Conservation (phyloP, 1,140 invertebrate genomes). For the Drosophila nebulosa region DNA sequence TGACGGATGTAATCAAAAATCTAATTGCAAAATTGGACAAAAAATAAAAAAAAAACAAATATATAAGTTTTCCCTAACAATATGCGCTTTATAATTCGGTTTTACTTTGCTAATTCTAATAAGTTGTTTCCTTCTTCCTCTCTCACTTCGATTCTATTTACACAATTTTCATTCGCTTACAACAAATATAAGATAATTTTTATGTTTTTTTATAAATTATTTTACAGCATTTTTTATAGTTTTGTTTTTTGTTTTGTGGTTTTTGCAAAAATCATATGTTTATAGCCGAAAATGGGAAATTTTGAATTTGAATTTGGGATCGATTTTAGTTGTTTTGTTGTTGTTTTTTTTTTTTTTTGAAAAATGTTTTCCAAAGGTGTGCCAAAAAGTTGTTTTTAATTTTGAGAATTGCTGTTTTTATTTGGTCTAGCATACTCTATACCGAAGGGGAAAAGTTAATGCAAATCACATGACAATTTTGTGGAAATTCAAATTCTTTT, state of each 20-base stretch:
- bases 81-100: slow-evolving; percentile 61
- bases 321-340: slow-evolving; percentile 31
- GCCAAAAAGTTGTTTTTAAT: slow-evolving; percentile 71
- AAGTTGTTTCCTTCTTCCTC: slow-evolving; percentile 14
- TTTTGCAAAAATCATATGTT: slow-evolving; percentile 51
- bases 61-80: slow-evolving; percentile 54
- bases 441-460: no score
- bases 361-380: slow-evolving; percentile 81
- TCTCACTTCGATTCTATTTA: slow-evolving; percentile 26
- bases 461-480: no score
- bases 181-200: slow-evolving; percentile 43
- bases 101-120: slow-evolving; percentile 12
- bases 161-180: slow-evolving; percentile 38
- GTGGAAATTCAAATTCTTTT: no score
- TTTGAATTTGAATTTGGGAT: slow-evolving; percentile 69
- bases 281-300: slow-evolving; percentile 74
- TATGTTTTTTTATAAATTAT: slow-evolving; percentile 27
- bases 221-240: slow-evolving; percentile 36
- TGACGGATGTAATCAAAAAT: background rate
- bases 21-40: background rate
- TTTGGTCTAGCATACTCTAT: background rate
- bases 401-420: slow-evolving; percentile 44
- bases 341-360: slow-evolving; percentile 34
- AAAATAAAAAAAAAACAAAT: background rate
- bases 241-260: slow-evolving; percentile 18